These are phyloP conservation scores for Phaedon cochleariae DNA, from an alignment of 2,888 invertebrate genomes.

Conservation along the genomic window DNA sequence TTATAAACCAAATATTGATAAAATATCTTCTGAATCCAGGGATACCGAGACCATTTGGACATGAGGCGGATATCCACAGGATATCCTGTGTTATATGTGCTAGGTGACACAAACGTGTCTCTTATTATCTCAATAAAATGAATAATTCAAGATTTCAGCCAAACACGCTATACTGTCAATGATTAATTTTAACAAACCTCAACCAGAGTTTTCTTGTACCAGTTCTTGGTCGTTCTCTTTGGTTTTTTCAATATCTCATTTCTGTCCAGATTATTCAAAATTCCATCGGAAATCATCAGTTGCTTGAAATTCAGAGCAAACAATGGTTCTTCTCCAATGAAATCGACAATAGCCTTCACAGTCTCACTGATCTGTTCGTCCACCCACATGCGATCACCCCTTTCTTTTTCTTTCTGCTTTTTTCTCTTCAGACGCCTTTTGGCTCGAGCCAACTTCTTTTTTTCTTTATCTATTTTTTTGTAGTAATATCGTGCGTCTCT, in stretches of 20 bases:
- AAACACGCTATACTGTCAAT: too few species aligned
- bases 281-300: slow-evolving; percentile 51
- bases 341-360: slow-evolving; percentile 46
- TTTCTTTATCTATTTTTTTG: slow-evolving; percentile 49
- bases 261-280: slow-evolving; percentile 44
- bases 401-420: slow-evolving; percentile 36
- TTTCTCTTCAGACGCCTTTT: slow-evolving; percentile 33
- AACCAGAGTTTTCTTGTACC: slow-evolving; percentile 43
- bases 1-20: too few species aligned
- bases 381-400: slow-evolving; percentile 39
- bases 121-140: too few species aligned
- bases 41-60: too few species aligned
- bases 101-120: too few species aligned
- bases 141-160: too few species aligned
- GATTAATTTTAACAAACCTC: slow-evolving; percentile 31
- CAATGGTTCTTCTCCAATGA: slow-evolving; percentile 49
- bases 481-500: slow-evolving; percentile 53
- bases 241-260: slow-evolving; percentile 39
- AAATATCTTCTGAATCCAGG: too few species aligned
- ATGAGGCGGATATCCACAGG: too few species aligned
- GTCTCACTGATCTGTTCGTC: slow-evolving; percentile 39
- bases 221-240: slow-evolving; percentile 45
- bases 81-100: too few species aligned
- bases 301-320: slow-evolving; percentile 53
- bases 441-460: slow-evolving; percentile 39